Percentiles rank a stretch among this genome's conserved stretches.
These are phyloP conservation scores for Macrotis lagotis DNA, from an alignment of 2,113 vertebrate species.

Conservation along the genomic window DNA sequence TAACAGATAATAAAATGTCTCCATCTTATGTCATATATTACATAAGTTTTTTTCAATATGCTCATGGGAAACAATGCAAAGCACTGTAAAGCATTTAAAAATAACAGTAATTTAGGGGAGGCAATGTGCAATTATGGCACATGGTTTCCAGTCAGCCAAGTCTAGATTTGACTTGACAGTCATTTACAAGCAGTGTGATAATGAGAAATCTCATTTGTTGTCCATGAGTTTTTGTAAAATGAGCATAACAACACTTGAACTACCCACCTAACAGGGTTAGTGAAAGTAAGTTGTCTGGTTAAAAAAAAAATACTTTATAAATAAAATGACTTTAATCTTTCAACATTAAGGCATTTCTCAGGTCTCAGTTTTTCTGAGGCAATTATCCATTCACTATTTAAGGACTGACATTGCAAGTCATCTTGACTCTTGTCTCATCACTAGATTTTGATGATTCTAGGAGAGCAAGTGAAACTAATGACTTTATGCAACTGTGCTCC, in stretches of 20 bases:
- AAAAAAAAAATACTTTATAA: neutral
- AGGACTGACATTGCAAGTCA: neutral
- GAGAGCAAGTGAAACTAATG: neutral
- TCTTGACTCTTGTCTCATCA: neutral
- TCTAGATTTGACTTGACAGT: neutral
- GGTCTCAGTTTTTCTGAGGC: neutral
- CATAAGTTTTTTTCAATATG: neutral
- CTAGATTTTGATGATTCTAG: neutral
- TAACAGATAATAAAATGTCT: slow-evolving; percentile 23
- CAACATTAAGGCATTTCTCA: neutral
- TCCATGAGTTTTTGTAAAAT: neutral
- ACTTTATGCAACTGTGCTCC: neutral
- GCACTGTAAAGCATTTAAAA: neutral
- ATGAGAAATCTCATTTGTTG: neutral
- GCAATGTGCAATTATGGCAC: neutral
- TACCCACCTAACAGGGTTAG: neutral
- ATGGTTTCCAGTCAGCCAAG: neutral
- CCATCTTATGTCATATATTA: neutral
- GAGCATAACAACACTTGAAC: neutral
- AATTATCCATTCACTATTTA: neutral
- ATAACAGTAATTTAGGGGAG: neutral
- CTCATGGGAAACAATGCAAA: neutral
- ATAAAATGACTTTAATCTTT: neutral
- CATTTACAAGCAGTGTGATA: neutral
- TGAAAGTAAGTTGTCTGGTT: neutral